Evolutionary conservation across 2,797 vertebrate species (phyloP).

Genomic region (Tadarida brasiliensis): DNA sequence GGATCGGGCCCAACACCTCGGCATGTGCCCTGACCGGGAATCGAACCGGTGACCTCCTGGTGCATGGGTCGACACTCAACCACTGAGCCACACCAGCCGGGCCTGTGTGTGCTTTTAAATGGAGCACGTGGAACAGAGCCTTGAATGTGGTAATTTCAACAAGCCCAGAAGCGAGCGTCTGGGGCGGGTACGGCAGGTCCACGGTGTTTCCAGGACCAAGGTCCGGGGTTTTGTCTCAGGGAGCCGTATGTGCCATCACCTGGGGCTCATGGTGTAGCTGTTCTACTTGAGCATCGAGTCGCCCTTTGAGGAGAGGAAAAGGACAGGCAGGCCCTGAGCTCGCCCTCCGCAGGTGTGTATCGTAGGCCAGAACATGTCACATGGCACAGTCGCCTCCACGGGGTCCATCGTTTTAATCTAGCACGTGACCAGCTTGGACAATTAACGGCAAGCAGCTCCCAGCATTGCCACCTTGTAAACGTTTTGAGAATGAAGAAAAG

Average conservation of each 20-base stretch:
- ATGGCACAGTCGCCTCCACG: background rate
- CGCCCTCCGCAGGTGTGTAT: background rate
- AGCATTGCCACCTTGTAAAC: background rate
- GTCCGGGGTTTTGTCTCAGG: background rate
- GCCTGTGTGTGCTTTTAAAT: background rate
- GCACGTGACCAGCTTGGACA: background rate
- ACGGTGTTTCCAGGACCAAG: background rate
- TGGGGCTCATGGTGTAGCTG: background rate
- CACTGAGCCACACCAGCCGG: too few species aligned
- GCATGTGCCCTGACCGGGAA: too few species aligned
- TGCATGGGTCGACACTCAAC: too few species aligned
- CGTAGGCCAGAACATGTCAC: background rate
- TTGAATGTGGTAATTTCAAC: background rate
- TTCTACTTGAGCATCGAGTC: background rate
- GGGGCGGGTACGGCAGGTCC: too few species aligned
- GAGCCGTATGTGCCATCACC: background rate
- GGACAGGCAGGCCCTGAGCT: background rate
- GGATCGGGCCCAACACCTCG: too few species aligned
- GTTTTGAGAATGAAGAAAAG: background rate
- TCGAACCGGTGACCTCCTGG: too few species aligned
- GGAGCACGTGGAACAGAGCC: background rate
- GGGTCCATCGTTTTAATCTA: background rate
- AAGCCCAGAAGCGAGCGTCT: background rate
- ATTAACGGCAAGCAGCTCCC: background rate
- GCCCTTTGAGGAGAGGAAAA: background rate